These are phyloP conservation scores for Chrysocyon brachyurus DNA, from an alignment of 2,797 vertebrate species.

Conservation along the genomic window DNA sequence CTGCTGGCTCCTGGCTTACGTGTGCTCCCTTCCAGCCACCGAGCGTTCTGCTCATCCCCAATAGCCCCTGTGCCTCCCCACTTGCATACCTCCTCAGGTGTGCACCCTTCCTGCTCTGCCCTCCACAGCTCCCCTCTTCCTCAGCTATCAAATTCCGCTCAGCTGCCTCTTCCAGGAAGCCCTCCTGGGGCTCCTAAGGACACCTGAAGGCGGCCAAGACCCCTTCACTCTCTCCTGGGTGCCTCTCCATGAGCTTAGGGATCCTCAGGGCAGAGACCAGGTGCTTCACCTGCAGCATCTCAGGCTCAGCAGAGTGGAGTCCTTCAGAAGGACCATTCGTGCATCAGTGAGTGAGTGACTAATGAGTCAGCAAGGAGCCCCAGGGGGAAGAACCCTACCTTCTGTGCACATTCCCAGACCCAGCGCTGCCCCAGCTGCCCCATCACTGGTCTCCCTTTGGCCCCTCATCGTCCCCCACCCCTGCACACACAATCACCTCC, in stretches of 20 bases:
- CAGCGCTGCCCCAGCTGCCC: neutral
- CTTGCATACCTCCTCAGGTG: too few relatives aligned
- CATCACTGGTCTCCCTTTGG: neutral
- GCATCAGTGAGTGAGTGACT: rapidly evolving
- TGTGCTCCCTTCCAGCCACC: rapidly evolving
- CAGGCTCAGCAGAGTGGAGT: rapidly evolving
- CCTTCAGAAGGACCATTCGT: rapidly evolving
- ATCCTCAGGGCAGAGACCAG: neutral
- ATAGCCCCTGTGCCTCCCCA: rapidly evolving
- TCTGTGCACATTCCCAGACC: rapidly evolving
- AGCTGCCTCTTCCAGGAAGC: neutral
- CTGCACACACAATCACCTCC: neutral
- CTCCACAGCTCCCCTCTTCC: neutral
- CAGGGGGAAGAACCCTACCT: too few relatives aligned
- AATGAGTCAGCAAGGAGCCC: rapidly evolving
- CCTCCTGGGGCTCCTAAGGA: neutral
- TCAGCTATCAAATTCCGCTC: neutral
- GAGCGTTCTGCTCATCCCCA: too few relatives aligned
- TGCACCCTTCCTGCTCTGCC: neutral
- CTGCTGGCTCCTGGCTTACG: rapidly evolving
- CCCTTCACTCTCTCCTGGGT: too few relatives aligned
- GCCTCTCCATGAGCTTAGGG: neutral
- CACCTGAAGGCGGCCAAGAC: neutral
- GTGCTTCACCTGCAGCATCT: neutral
- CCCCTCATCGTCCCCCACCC: too few relatives aligned